Conservation (phyloP, 2,113 vertebrate species). For the Xenopus laevis region DNA sequence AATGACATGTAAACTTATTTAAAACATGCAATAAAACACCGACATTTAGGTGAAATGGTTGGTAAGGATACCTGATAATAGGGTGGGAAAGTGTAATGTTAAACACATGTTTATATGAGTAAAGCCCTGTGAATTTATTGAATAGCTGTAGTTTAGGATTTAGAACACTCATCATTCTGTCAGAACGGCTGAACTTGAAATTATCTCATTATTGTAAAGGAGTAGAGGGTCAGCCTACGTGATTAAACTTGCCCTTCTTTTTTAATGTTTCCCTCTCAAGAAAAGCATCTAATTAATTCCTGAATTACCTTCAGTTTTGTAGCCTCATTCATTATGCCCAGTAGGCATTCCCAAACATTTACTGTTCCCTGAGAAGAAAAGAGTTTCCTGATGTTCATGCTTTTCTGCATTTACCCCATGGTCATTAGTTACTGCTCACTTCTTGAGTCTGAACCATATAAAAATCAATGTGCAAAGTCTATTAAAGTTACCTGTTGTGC, state of each 20-base stretch:
- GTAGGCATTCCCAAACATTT: slow-evolving; percentile 41
- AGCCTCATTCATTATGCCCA: slow-evolving; percentile 39
- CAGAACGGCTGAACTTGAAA: neutral
- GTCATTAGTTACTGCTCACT: slow-evolving; percentile 3
- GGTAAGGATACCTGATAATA: neutral
- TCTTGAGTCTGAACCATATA: slow-evolving; percentile 3
- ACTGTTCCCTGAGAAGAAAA: slow-evolving; percentile 26
- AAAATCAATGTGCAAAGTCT: slow-evolving; percentile 15
- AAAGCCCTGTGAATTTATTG: neutral
- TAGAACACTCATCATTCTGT: slow-evolving; percentile 4
- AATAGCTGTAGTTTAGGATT: neutral
- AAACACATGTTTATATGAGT: neutral
- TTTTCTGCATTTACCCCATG: slow-evolving; percentile 15
- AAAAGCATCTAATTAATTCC: slow-evolving; percentile 40
- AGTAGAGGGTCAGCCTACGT: slow-evolving; percentile 16
- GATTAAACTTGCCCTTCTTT: slow-evolving; percentile 35
- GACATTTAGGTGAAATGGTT: neutral
- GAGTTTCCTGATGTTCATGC: slow-evolving; percentile 29
- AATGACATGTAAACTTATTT: too few species aligned
- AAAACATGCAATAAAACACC: too few species aligned
- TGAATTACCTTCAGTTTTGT: slow-evolving; percentile 30
- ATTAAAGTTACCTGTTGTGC: slow-evolving; percentile 25
- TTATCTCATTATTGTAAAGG: slow-evolving; percentile 15
- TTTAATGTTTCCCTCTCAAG: slow-evolving; percentile 33
- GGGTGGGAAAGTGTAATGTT: neutral